Evolutionary conservation across 1,140 invertebrate species (phyloP), one percentile per base, ranked within the genome.

Genomic region (Ostrea denselamellosa): DNA sequence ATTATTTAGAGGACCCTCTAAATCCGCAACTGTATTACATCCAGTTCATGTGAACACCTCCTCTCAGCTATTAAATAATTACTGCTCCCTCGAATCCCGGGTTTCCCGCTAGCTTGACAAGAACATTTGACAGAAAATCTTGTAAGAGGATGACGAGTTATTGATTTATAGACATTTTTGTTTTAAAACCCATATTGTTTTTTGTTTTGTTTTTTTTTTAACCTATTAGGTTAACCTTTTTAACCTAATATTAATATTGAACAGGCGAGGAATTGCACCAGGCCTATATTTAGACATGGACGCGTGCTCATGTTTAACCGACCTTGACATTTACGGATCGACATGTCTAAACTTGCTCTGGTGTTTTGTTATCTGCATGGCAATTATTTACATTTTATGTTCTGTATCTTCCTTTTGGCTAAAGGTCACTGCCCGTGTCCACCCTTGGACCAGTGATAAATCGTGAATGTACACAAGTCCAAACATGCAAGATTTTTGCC

Each of bases 281-380:
- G n/a, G 58, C 17, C 58, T n/a, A 62, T 62, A 62, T 44, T 44
- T 44, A 62, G n/a, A 62, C 58, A 44, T 5, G 34, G 34, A 77
- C 68, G 28, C 68, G 68, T 77, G 68, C 28, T 28, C 28, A 28
- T 77, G 68, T 77, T 77, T 77, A 77, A 28, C 28, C 68, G 68
- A 77, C 68, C 68, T 34, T 77, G 68, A 77, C 22, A 22, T 77
- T 77, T 77, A 77, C 28, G 10, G 68, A 28, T 22, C 3, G 68
- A 77, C 68, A 77, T 28, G 68, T 77, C 68, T 25, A 34, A 25
- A 77, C 68, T 77, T 77, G 68, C 28, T 77, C 68, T 28, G 25
- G 22, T 25, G 65, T 68, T 68, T n/a, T 22, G 54, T 9, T 44
- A 17, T 17, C 14, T 17, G 56, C 7, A 62, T 19, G 56, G 56